Conservation (phyloP, 30 jellyfish, hydroid and myxozoan genomes). For the Turritopsis dohrnii region DNA sequence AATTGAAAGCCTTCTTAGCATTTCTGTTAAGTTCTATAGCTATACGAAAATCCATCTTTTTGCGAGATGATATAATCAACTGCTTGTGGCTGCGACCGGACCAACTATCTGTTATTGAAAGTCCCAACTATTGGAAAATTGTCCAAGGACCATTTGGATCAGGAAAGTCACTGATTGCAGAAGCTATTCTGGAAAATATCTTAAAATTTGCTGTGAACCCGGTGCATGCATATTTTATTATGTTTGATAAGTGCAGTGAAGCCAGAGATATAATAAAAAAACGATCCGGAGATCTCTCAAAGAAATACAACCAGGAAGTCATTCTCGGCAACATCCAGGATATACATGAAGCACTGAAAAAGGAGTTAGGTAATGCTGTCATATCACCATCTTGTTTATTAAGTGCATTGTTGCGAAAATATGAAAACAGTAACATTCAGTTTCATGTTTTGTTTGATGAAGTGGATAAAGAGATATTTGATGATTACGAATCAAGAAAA, state of each 20-base stretch:
- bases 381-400: neutral
- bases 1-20: neutral
- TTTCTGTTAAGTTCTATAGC: neutral
- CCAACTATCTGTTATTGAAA: neutral
- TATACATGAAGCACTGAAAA: neutral
- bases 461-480: neutral
- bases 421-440: neutral
- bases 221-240: neutral
- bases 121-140: neutral
- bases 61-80: neutral
- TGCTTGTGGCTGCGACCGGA: neutral
- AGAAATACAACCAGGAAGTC: neutral
- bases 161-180: neutral
- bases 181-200: neutral
- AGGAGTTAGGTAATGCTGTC: neutral
- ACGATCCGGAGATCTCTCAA: neutral
- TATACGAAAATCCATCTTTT: neutral
- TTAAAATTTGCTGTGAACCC: neutral
- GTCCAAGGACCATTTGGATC: neutral
- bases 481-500: neutral
- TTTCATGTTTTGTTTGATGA: neutral
- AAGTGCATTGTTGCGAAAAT: neutral
- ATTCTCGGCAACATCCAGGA: neutral
- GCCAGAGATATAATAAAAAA: neutral
- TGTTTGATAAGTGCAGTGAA: neutral